Base-by-base conservation (phyloP, 2,113 vertebrate species). In the Semnornis frantzii region DNA sequence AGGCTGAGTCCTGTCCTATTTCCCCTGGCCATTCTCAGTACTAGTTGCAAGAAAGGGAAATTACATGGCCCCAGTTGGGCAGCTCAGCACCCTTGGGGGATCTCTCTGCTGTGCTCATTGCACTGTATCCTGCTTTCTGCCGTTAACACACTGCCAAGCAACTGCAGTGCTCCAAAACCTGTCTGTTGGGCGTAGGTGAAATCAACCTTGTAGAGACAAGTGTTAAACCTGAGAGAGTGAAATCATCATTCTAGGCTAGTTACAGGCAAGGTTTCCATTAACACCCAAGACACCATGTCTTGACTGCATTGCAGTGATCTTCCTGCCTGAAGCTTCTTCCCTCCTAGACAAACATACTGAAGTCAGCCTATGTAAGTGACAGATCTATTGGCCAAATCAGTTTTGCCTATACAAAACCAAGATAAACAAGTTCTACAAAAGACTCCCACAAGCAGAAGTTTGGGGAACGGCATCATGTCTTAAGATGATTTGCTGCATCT, bases 1-100 rank as follows among this genome's bases (percentile, higher is more conserved):
- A 88, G 65, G 18, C 79, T 82, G 91, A 50, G 62, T 63, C 58
- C 82, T 91, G 91, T 83, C 93, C 95, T 92, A 92, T 97, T 96
- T 97, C 85, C 92, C 73, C 90, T 93, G 82, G 93, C 93, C 55
- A 84, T 90, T 88, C 39, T 78, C 50, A 78, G 79, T 81, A 33
- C 94, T 84, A 82, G 54, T 91, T 94, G 73, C 2, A 16, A 83
- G 65, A 58, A 77, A 52, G 12, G 50, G 46, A 75, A 90, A 80
- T 80, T 19, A n/a, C 7, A 8, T 75, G 70, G 44, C 12, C 66
- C 44, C 3, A 4, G 50, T 84, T n/a, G 1, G 3, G 21, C 5
- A 1, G 62, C 87, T 88, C 5, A 1, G 30, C 62, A 39, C 72
- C 83, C n/a, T 83, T 78, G 69, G 1, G 0, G 89, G 72, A 34